phyloP scores from a whole-genome alignment of 2,113 vertebrate genomes.

The Platycercus adscitus region DNA sequence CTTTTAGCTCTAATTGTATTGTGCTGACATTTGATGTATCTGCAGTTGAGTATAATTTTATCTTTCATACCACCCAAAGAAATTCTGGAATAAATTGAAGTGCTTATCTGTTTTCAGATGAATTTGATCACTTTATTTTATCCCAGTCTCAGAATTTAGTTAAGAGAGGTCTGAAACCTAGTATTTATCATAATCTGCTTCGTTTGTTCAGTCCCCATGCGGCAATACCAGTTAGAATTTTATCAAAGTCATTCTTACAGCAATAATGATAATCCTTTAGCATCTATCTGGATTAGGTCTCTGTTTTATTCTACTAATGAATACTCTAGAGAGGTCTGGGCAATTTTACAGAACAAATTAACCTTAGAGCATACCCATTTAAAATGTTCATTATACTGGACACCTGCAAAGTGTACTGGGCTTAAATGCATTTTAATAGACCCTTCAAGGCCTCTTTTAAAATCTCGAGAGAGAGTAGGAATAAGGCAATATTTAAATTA shows the following conservation, averaged over 20 bases:
- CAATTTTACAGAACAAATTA: conserved; percentile 79
- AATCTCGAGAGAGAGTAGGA: conserved; percentile 52
- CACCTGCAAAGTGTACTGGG: conserved; percentile 67
- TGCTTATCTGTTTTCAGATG: conserved; percentile 18
- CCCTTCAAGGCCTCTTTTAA: conserved; percentile 57
- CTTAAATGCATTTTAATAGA: conserved; percentile 72
- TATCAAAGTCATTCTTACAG: conserved; percentile 65
- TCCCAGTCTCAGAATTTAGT: conserved; percentile 7
- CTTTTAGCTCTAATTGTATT: conserved; percentile 58
- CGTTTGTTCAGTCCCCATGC: conserved; percentile 42
- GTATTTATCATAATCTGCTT: conserved; percentile 68
- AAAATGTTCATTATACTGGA: conserved; percentile 72
- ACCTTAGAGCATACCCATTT: conserved; percentile 69
- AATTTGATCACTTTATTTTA: conserved; percentile 50
- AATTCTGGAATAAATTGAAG: conserved; percentile 43
- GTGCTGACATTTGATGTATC: conserved; percentile 35
- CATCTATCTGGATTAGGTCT: conserved; percentile 66
- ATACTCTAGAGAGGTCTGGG: conserved; percentile 69
- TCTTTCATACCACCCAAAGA: conserved; percentile 54
- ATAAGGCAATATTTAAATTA: conserved; percentile 56
- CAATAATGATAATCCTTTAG: conserved; percentile 72
- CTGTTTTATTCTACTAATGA: conserved; percentile 75
- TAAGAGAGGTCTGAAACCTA: conserved; percentile 11
- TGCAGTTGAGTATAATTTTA: conserved; percentile 38
- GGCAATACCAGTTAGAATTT: conserved; percentile 67